A percentile compares a stretch with the other conserved stretches of the same genome.
Conservation (phyloP, 2,797 vertebrate species). For the Girardinus metallicus region DNA sequence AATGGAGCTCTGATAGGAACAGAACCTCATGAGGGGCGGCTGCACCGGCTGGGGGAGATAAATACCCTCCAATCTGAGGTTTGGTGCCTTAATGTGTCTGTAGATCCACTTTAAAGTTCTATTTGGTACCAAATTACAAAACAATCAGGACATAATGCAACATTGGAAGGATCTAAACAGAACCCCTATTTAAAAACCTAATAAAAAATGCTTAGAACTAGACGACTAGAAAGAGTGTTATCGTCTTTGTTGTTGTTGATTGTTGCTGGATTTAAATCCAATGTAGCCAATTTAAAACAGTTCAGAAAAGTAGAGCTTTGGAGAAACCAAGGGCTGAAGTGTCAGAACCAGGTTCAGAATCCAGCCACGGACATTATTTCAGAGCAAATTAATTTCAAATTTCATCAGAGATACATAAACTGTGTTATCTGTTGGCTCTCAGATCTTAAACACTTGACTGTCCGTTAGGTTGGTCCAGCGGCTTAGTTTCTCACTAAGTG, state of each 20-base stretch:
- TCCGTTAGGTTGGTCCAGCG: not conserved
- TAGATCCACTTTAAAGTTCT: not conserved
- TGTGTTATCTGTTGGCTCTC: not conserved
- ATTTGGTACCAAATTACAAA: not conserved
- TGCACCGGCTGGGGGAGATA: conserved; percentile 23
- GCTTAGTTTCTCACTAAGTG: not conserved
- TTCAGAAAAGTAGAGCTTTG: not conserved
- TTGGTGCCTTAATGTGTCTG: not conserved
- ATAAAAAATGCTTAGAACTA: not conserved
- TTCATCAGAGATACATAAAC: not conserved
- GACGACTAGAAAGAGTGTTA: not conserved
- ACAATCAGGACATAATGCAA: not conserved
- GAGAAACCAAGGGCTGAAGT: not conserved
- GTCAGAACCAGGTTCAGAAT: not conserved
- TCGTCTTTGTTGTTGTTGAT: not conserved
- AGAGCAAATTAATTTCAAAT: not conserved
- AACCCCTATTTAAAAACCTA: not conserved
- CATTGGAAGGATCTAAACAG: not conserved
- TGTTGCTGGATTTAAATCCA: not conserved
- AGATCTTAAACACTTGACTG: not conserved
- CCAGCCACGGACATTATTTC: not conserved
- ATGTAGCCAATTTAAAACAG: not conserved
- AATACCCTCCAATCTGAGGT: not conserved
- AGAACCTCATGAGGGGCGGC: conserved; percentile 10
- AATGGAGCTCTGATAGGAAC: conserved; percentile 36